Evolutionary conservation across 2,888 invertebrate genomes (phyloP), one percentile per base, ranked within the genome.

Genomic region (Coleophora deauratella): DNA sequence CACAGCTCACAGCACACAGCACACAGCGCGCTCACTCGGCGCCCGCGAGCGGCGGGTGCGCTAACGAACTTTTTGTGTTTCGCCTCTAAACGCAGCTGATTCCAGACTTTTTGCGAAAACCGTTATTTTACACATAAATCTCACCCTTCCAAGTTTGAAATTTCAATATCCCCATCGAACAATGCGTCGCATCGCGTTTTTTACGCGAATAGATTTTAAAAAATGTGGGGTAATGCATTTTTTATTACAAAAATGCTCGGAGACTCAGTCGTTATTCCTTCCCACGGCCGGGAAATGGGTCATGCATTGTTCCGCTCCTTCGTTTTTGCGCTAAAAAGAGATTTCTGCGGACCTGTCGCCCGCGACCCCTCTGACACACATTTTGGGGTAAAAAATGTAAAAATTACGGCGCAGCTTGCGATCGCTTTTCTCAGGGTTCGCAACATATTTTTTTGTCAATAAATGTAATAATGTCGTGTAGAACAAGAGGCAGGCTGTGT

Each of bases 231-330:
- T 85, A 85, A 85, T 85, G 84, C 80, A 74, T 66, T 85, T 84
- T 84, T 84, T 84, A 81, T 79, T 65, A 62, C 60, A 67, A 67
- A 74, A 61, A 62, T 54, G 54, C 57, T 61, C 71, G 72, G 63
- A 75, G 75, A 72, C 72, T 58, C 69, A 60, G 66, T 70, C 78
- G 85, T 84, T 84, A 85, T 78, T 81, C 77, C 74, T 84, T 84
- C 85, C 85, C 85, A 85, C 85, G 85, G 80, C 77, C 65, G 79
- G 79, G 81, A 84, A 80, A 70, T 84, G 85, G 85, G 85, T 82
- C 85, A 84, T 62, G 68, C 74, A 74, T 81, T 81, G 84, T 82
- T 77, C 73, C 62, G 67, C 59, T 73, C 67, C 69, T 65, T 65
- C 72, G 72, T 69, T 80, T 81, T 84, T 80, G 65, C 62, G 72